A percentile compares a stretch with the other conserved stretches of the same genome.
Evolutionary conservation across 2,113 vertebrate genomes (phyloP).

Genomic region (Leucoraja erinaceus): DNA sequence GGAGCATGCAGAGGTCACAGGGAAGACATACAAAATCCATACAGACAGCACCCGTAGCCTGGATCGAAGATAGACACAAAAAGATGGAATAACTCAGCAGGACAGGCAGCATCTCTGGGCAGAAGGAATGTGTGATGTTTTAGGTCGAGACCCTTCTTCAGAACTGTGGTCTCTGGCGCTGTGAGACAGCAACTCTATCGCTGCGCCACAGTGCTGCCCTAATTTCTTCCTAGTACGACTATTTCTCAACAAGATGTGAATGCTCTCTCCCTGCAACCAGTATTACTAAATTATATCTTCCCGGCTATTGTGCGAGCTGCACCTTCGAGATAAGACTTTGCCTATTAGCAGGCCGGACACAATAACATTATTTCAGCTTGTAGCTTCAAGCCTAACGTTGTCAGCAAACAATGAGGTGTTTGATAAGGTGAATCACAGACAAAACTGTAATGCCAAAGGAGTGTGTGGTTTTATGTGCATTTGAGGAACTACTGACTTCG

Average conservation of each 20-base stretch:
- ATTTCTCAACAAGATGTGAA: neutral
- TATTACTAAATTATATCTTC: neutral
- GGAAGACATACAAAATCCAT: too few species aligned
- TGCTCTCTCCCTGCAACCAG: neutral
- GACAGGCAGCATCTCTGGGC: too few species aligned
- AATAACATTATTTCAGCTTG: conserved; percentile 43
- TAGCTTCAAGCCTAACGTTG: conserved; percentile 43
- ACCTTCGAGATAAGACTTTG: conserved; percentile 50
- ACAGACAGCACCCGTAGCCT: too few species aligned
- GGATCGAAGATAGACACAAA: too few species aligned
- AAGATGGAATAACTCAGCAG: too few species aligned
- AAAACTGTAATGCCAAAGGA: conserved; percentile 42
- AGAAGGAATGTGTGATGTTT: too few species aligned
- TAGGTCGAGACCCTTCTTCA: too few species aligned
- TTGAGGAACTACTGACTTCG: conserved; percentile 44
- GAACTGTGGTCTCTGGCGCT: too few species aligned
- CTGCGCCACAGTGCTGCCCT: too few species aligned
- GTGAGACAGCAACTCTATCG: too few species aligned
- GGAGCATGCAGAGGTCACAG: too few species aligned
- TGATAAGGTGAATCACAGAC: conserved; percentile 46
- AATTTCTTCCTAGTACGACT: too few species aligned
- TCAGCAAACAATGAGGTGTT: conserved; percentile 46
- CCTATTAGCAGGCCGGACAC: conserved; percentile 44
- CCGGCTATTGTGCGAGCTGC: conserved; percentile 27
- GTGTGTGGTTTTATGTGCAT: conserved; percentile 33